A percentile compares a stretch with the other conserved stretches of the same genome.
Conservation (phyloP, 2,888 invertebrate genomes). For the Apeira syringaria region DNA sequence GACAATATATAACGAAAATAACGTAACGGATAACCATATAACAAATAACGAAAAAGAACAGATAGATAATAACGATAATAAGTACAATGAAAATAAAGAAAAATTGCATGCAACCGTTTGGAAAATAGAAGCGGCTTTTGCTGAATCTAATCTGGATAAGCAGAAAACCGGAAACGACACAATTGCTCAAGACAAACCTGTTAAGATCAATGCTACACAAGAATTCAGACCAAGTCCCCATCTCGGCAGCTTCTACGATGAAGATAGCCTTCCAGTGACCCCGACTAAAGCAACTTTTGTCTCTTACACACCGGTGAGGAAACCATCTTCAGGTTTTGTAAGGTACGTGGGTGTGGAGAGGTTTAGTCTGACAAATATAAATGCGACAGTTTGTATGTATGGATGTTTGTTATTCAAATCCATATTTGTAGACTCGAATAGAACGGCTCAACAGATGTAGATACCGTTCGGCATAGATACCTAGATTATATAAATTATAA, state of each 20-base stretch:
- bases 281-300: conserved; percentile 38
- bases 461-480: no score
- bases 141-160: conserved; percentile 40
- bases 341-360: conserved; percentile 52
- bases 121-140: conserved; percentile 56
- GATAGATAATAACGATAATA: conserved; percentile 4
- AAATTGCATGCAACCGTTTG: conserved; percentile 42
- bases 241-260: conserved; percentile 72
- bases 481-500: no score
- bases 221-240: conserved; percentile 81
- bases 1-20: conserved; percentile 11
- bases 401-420: no score
- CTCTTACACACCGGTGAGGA: conserved; percentile 43
- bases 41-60: conserved; percentile 8
- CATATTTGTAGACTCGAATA: no score
- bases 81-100: conserved; percentile 22
- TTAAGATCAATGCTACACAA: conserved; percentile 41
- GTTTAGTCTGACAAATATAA: no score
- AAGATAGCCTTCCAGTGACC: conserved; percentile 41
- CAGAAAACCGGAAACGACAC: conserved; percentile 32
- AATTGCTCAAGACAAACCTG: conserved; percentile 29
- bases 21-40: conserved; percentile 8
- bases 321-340: conserved; percentile 45
- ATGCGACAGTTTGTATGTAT: no score
- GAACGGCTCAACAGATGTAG: no score